A percentile compares a stretch with the other conserved stretches of the same genome.
Conservation (phyloP, 2,888 invertebrate species). For the Scaptomyza cyrtandrae region DNA sequence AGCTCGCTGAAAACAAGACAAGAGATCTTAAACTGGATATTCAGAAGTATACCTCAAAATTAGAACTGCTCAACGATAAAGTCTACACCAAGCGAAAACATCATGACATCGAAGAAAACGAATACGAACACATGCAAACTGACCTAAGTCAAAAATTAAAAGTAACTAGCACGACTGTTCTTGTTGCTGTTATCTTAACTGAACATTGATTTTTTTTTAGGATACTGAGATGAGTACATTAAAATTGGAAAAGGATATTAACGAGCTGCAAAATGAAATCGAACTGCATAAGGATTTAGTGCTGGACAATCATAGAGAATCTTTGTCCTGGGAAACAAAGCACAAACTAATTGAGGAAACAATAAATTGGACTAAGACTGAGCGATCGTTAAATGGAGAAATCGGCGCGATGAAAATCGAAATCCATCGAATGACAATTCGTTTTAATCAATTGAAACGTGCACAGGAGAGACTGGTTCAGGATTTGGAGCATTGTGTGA, state of each 20-base stretch:
- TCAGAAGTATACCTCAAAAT: slow-evolving; percentile 87
- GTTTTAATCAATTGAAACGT: slow-evolving; percentile 81
- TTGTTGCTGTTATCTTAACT: background rate
- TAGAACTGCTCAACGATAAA: slow-evolving; percentile 87
- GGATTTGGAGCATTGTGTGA: slow-evolving; percentile 88
- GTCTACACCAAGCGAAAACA: slow-evolving; percentile 86
- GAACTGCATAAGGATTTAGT: slow-evolving; percentile 85
- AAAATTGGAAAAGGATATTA: slow-evolving; percentile 88
- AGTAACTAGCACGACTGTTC: slow-evolving; percentile 69
- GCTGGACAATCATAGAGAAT: slow-evolving; percentile 88
- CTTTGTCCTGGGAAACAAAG: slow-evolving; percentile 93
- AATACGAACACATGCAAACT: slow-evolving; percentile 86
- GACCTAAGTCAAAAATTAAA: slow-evolving; percentile 86
- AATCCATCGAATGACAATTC: slow-evolving; percentile 93
- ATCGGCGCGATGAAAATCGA: slow-evolving; percentile 91
- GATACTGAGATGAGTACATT: slow-evolving; percentile 89
- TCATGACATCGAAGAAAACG: slow-evolving; percentile 86
- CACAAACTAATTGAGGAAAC: slow-evolving; percentile 90
- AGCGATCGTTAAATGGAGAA: slow-evolving; percentile 88
- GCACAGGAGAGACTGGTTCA: slow-evolving; percentile 85
- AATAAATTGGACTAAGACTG: slow-evolving; percentile 88
- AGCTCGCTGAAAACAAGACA: slow-evolving; percentile 86
- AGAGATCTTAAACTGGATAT: slow-evolving; percentile 87
- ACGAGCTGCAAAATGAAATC: slow-evolving; percentile 88
- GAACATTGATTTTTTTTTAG: slow-evolving; percentile 79